phyloP scores from a whole-genome alignment of 2,888 invertebrate genomes.

The Isoperla grammatica region DNA sequence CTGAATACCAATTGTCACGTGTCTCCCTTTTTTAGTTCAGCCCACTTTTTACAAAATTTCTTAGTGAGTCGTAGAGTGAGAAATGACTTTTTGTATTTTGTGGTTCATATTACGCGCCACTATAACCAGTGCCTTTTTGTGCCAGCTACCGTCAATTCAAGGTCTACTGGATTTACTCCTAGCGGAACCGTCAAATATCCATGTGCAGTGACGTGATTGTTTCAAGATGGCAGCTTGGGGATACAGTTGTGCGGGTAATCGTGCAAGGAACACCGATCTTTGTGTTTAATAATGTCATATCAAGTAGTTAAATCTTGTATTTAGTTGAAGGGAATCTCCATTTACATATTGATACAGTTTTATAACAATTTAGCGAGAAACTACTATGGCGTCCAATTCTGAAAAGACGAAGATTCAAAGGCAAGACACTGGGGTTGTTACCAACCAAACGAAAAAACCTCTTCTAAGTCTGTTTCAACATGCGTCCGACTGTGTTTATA shows the following conservation, averaged over 20 bases:
- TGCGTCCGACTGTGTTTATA: conserved; percentile 70
- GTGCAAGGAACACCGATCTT: background rate
- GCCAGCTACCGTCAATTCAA: too few species aligned
- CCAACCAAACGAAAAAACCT: conserved; percentile 28
- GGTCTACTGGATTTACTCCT: too few species aligned
- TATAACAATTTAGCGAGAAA: background rate
- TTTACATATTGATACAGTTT: background rate
- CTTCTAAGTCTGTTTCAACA: conserved; percentile 25
- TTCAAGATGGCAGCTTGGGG: background rate
- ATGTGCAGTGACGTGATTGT: background rate
- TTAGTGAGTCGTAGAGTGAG: too few species aligned
- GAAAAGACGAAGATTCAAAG: conserved; percentile 27
- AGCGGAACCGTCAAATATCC: too few species aligned
- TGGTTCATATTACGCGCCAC: too few species aligned
- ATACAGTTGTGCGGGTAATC: background rate
- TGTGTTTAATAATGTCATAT: conserved; percentile 4
- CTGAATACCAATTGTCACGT: too few species aligned
- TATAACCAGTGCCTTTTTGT: too few species aligned
- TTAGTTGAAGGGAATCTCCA: background rate
- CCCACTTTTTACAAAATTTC: too few species aligned
- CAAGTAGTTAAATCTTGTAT: background rate
- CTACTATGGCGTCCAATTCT: conserved; percentile 25
- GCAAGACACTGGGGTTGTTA: conserved; percentile 28
- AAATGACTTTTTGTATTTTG: too few species aligned
- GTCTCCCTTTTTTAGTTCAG: too few species aligned